A percentile compares a stretch with the other conserved stretches of the same genome.
Evolutionary conservation across 1,140 invertebrate species (phyloP).

Genomic region (Drosophila sechellia): DNA sequence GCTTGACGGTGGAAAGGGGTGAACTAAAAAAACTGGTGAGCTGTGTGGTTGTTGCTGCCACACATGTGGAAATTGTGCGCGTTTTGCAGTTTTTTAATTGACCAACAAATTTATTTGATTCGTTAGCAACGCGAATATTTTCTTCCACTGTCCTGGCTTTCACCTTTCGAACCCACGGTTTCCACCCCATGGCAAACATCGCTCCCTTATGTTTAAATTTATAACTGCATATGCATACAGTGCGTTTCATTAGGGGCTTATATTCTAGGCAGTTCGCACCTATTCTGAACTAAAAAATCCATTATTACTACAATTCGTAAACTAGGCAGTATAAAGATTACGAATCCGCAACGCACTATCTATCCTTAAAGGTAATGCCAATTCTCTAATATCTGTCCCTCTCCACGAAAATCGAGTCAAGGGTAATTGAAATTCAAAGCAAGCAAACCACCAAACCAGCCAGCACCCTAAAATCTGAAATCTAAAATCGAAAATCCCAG

Average conservation of each 20-base stretch:
- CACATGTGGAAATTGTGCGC: slow-evolving; percentile 82
- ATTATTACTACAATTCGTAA: too few relatives aligned
- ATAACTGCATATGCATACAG: slow-evolving; percentile 10
- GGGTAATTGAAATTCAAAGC: slow-evolving; percentile 76
- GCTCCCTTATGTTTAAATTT: slow-evolving; percentile 7
- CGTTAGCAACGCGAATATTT: slow-evolving; percentile 72
- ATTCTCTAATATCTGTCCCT: not conserved
- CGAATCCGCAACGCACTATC: not conserved
- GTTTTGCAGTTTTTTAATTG: slow-evolving; percentile 83
- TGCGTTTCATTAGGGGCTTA: slow-evolving; percentile 1
- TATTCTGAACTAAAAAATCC: too few relatives aligned
- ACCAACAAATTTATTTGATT: slow-evolving; percentile 84
- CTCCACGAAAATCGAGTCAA: not conserved
- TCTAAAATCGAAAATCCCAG: slow-evolving; percentile 4
- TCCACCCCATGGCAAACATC: not conserved
- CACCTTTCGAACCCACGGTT: slow-evolving; percentile 24
- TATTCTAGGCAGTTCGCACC: too few relatives aligned
- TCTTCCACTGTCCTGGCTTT: slow-evolving; percentile 41
- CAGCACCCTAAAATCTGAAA: slow-evolving; percentile 10
- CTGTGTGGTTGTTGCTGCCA: slow-evolving; percentile 52
- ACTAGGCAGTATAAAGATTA: too few relatives aligned
- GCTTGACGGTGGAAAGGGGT: too few relatives aligned
- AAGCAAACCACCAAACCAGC: slow-evolving; percentile 11
- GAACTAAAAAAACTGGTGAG: not conserved
- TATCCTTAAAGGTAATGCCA: slow-evolving; percentile 12